Percentiles rank a stretch among this genome's conserved stretches.
Conservation (phyloP, 2,888 invertebrate species). For the Bursaphelenchus okinawaensis region DNA sequence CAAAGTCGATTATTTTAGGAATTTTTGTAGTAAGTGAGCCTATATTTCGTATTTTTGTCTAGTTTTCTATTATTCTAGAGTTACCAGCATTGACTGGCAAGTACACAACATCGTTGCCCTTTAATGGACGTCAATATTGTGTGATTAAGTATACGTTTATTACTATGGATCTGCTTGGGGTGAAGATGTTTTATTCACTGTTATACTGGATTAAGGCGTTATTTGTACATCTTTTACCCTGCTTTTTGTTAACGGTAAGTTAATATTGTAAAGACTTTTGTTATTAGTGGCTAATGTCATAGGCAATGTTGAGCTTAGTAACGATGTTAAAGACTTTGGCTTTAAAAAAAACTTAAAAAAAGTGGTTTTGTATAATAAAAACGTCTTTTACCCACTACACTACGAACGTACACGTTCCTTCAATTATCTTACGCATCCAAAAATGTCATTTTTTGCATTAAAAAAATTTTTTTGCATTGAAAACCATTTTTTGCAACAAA, state of each 20-base stretch:
- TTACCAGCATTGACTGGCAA: slow-evolving; percentile 35
- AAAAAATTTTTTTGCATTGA: no score
- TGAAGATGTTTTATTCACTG: slow-evolving; percentile 29
- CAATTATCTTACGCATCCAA: not conserved
- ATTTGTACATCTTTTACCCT: slow-evolving; percentile 82
- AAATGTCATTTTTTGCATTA: no score
- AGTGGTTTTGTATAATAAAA: no score
- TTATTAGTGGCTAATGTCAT: slow-evolving; percentile 10
- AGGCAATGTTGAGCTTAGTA: slow-evolving; percentile 7
- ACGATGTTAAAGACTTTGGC: no score
- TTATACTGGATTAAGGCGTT: slow-evolving; percentile 68
- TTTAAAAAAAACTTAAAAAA: no score
- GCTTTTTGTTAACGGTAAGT: slow-evolving; percentile 71
- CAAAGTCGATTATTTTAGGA: slow-evolving; percentile 72
- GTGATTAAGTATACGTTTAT: slow-evolving; percentile 65
- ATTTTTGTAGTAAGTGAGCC: slow-evolving; percentile 58
- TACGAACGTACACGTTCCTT: not conserved
- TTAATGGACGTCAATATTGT: slow-evolving; percentile 37
- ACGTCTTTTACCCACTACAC: no score
- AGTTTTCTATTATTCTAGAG: slow-evolving; percentile 36
- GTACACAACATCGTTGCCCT: slow-evolving; percentile 17
- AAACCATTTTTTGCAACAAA: no score
- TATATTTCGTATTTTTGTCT: slow-evolving; percentile 10
- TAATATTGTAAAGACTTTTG: no score
- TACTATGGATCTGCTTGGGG: slow-evolving; percentile 62